Percentiles rank a stretch among this genome's conserved stretches.
Evolutionary conservation across 2,888 invertebrate species (phyloP).

Genomic region (Listrodromus nycthemerus): DNA sequence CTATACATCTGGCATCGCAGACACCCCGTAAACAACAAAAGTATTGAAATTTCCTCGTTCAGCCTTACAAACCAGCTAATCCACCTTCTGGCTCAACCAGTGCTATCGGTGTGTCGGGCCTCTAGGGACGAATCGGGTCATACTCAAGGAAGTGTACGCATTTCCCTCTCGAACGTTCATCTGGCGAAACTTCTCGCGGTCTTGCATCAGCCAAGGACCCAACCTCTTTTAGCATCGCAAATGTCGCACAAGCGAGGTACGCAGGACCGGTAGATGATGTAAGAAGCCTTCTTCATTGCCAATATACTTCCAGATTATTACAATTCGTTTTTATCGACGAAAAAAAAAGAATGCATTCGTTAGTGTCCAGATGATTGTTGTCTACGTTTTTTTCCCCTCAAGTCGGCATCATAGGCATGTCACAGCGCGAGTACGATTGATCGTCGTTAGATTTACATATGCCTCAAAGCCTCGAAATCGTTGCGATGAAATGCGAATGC

Average conservation of each 20-base stretch:
- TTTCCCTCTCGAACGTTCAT: slow-evolving; percentile 51
- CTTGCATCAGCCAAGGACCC: slow-evolving; percentile 84
- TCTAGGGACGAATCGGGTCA: slow-evolving; percentile 22
- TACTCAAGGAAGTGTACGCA: slow-evolving; percentile 34
- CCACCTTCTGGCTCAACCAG: slow-evolving; percentile 17
- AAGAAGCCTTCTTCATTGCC: slow-evolving; percentile 76
- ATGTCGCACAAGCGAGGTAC: slow-evolving; percentile 78
- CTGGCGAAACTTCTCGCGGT: slow-evolving; percentile 80
- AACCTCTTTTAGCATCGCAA: slow-evolving; percentile 75
- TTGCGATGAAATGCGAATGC: slow-evolving; percentile 29
- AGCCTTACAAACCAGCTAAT: slow-evolving; percentile 29
- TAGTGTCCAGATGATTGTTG: neutral
- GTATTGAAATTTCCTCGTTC: slow-evolving; percentile 42
- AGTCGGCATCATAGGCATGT: neutral
- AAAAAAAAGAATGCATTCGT: slow-evolving; percentile 38
- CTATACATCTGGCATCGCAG: slow-evolving; percentile 8
- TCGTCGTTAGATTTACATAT: slow-evolving; percentile 41
- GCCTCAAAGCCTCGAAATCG: slow-evolving; percentile 24
- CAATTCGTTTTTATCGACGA: slow-evolving; percentile 54
- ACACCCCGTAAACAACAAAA: slow-evolving; percentile 8
- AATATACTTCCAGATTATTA: slow-evolving; percentile 74
- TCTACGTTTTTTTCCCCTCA: neutral
- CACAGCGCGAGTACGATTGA: neutral
- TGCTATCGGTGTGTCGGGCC: neutral
- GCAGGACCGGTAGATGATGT: slow-evolving; percentile 83